Evolutionary conservation across 1,140 invertebrate genomes (phyloP).

Genomic region (Leptonema lineaticorne): DNA sequence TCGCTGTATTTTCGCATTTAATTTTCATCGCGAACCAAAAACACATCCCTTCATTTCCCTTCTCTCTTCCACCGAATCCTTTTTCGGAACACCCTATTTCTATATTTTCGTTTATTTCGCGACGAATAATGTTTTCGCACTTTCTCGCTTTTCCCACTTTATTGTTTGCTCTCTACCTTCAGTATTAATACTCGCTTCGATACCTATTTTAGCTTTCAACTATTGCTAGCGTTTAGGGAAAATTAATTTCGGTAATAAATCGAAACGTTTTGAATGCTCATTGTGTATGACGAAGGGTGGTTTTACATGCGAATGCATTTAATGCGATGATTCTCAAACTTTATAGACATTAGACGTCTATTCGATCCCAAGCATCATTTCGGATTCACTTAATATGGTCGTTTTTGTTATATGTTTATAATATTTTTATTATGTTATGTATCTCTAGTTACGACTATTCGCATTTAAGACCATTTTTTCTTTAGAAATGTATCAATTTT

Average conservation of each 20-base stretch:
- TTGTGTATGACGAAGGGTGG: not conserved
- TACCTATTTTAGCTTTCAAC: no score
- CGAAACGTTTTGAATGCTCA: not conserved
- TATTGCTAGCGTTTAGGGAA: no score
- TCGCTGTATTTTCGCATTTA: not conserved
- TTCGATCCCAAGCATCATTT: not conserved
- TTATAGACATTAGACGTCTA: no score
- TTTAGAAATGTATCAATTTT: no score
- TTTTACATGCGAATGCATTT: not conserved
- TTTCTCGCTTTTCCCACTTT: not conserved
- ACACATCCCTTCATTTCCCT: not conserved
- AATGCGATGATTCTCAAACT: not conserved
- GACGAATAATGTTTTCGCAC: not conserved
- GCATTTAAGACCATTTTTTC: not conserved
- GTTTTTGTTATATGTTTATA: no score
- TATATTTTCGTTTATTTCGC: no score
- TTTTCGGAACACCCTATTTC: not conserved
- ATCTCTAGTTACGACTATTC: not conserved
- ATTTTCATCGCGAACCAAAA: conserved; percentile 2
- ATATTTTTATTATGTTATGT: no score
- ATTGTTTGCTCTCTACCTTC: not conserved
- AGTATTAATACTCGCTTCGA: no score
- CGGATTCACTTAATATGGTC: not conserved
- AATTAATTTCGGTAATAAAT: not conserved
- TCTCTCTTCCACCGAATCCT: not conserved